These are phyloP conservation scores for Spongilla lacustris DNA, from an alignment of 37 sponge, comb jelly and placozoan genomes.

Conservation along the genomic window DNA sequence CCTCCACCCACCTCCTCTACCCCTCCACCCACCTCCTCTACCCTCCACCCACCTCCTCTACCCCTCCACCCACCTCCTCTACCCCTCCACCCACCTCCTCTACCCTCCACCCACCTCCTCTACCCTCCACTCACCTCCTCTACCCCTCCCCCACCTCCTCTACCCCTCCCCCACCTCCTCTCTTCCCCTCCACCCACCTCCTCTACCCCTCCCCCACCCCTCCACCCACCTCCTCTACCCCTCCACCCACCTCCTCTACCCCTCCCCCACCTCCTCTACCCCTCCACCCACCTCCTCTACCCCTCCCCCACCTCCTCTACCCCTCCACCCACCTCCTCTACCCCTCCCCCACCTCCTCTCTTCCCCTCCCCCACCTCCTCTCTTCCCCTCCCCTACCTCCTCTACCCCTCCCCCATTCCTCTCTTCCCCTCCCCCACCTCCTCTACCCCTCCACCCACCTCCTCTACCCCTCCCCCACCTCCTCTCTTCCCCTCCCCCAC, in stretches of 20 bases:
- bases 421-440: no score
- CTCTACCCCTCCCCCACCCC: constrained; percentile 69
- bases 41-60: neutral
- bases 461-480: neutral
- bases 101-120: neutral
- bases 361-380: constrained; percentile 68
- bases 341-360: neutral
- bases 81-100: no score
- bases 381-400: neutral
- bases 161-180: no score
- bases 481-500: neutral
- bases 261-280: neutral
- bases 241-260: no score
- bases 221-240: neutral
- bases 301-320: no score
- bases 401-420: no score
- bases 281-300: neutral
- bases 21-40: no score
- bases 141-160: neutral
- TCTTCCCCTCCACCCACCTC: neutral
- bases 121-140: neutral
- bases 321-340: no score
- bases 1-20: neutral
- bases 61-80: neutral
- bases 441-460: neutral